Evolutionary conservation across 2,797 vertebrate species (phyloP), one percentile per base, ranked within the genome.

Genomic region (Acrocephalus scirpaceus): DNA sequence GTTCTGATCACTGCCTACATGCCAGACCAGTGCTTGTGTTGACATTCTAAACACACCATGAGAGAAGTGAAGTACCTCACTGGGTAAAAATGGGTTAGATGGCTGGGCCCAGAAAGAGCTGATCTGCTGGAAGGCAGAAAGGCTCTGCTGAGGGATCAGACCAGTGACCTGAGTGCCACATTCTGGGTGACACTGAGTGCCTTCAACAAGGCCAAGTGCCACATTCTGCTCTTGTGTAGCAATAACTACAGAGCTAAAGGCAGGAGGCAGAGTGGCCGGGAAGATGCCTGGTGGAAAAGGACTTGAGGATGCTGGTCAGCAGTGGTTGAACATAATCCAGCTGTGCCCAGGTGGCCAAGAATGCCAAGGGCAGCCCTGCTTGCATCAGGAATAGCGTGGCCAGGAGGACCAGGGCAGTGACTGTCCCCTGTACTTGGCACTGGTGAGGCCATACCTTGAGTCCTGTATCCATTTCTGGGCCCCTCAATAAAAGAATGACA

Each of bases 191-290:
- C 34, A 18, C 25, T 60, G 57, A 60, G 57, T 26, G 16, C 16
- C 3, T 29, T 53, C 64, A 40, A 34, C 40, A 20, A 40, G 34
- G 25, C 19, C 19, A 29, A 20, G 40, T 18, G 11, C 11, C 40
- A 54, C 29, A 47, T 40, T 16, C 16, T 45, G 29, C 29, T 47
- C 16, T 40, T 20, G 4, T n/a, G 29, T 61, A n/a, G 25, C 25
- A 51, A 11, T 11, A 51, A 19, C 10, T 16, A 11, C 47, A n/a
- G 27, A 0, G 0, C 29, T 17, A 5, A 10, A 54, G 38, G 9
- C 20, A 30, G n/a, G 20, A 16, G 7, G 6, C 11, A 54, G 23
- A 76, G 40, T 13, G 8, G 8, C 7, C 1, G 0, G 27, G 29
- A 69, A 47, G 19, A 29, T 26, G 19, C 13, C 34, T 20, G 9